These are phyloP conservation scores for Papilio xuthus DNA, from an alignment of 1,140 invertebrate genomes.

Conservation along the genomic window DNA sequence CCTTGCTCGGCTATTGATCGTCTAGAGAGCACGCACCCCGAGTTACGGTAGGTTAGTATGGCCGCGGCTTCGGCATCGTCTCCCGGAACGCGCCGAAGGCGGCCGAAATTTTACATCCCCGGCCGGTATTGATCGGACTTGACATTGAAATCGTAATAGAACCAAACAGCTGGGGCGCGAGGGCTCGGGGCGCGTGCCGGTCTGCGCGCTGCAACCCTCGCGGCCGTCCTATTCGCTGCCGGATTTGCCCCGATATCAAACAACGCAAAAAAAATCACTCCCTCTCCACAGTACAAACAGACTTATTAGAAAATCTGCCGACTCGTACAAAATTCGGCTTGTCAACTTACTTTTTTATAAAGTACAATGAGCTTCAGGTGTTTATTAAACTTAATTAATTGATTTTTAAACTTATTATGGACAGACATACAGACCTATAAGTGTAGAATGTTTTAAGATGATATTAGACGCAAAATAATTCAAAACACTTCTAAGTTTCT, in stretches of 20 bases:
- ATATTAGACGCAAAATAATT: too few species aligned
- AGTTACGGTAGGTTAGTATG: slow-evolving; percentile 80
- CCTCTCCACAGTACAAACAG: slow-evolving; percentile 12
- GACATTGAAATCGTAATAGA: slow-evolving; percentile 82
- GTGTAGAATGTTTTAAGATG: too few species aligned
- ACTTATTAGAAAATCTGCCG: slow-evolving; percentile 10
- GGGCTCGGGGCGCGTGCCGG: slow-evolving; percentile 65
- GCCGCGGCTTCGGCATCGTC: slow-evolving; percentile 61
- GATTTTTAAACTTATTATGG: background rate
- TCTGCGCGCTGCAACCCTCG: slow-evolving; percentile 38
- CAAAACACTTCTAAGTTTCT: too few species aligned
- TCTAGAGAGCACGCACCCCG: slow-evolving; percentile 72
- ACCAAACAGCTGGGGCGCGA: slow-evolving; percentile 79
- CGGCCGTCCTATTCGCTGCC: slow-evolving; percentile 33
- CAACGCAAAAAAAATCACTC: background rate
- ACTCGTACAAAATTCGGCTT: background rate
- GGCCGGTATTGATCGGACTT: slow-evolving; percentile 81
- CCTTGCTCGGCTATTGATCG: slow-evolving; percentile 78
- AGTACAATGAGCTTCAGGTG: background rate
- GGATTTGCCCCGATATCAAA: slow-evolving; percentile 33
- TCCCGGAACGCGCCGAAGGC: slow-evolving; percentile 72
- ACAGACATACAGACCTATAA: too few species aligned
- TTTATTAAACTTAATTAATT: background rate
- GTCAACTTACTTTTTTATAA: background rate
- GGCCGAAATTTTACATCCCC: slow-evolving; percentile 79